These are phyloP conservation scores for Scrobipalpa atriplicella DNA, from an alignment of 2,888 invertebrate species.

Conservation along the genomic window DNA sequence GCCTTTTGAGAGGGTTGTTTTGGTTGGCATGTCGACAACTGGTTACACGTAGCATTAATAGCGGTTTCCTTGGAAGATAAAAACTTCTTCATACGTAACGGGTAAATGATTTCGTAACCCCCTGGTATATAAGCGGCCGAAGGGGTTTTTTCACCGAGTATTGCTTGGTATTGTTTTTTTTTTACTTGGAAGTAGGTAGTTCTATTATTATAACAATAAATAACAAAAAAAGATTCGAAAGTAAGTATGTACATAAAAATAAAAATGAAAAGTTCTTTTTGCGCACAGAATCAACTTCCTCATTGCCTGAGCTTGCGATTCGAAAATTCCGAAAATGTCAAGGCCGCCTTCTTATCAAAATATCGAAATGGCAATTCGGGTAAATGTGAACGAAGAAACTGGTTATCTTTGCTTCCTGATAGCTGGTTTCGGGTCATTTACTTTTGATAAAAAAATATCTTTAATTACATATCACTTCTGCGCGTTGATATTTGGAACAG, in stretches of 20 bases:
- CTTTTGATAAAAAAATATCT: not conserved
- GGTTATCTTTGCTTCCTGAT: not conserved
- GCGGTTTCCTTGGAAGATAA: too few species aligned
- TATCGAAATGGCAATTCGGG: slow-evolving; percentile 8
- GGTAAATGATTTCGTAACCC: too few species aligned
- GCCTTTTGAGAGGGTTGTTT: too few species aligned
- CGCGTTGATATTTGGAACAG: too few species aligned
- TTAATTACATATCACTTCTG: not conserved
- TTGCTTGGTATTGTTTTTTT: too few species aligned
- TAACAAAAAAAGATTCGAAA: too few species aligned
- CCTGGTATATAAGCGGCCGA: too few species aligned
- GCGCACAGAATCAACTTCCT: not conserved
- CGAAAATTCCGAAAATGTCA: slow-evolving; percentile 18
- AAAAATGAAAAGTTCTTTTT: not conserved
- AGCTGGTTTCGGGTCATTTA: not conserved
- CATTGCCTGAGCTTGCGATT: not conserved
- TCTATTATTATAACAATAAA: not conserved
- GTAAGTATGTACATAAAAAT: not conserved
- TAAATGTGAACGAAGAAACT: slow-evolving; percentile 10
- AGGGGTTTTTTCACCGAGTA: too few species aligned
- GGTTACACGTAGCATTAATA: too few species aligned
- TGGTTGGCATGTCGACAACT: too few species aligned
- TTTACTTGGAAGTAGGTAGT: too few species aligned
- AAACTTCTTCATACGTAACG: too few species aligned
- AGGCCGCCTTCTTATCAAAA: not conserved